phyloP scores from a whole-genome alignment of 1,140 invertebrate species.

The Mycetomoellerius zeteki region DNA sequence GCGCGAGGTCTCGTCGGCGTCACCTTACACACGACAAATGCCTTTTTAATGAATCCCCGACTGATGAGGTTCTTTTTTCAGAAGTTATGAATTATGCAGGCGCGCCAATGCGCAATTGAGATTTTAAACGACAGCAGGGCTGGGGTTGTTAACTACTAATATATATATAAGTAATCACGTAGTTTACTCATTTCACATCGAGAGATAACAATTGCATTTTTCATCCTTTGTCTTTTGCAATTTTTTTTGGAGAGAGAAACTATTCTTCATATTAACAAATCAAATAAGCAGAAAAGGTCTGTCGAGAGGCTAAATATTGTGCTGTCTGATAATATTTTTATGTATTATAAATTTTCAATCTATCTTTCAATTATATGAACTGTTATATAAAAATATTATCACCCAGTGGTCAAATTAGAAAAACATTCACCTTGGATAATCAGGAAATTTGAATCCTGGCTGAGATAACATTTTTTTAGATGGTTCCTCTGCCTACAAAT shows the following conservation, averaged over 20 bases:
- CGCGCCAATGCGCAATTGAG: constrained; percentile 34
- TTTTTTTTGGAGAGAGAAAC: not conserved
- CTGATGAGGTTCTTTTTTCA: constrained; percentile 30
- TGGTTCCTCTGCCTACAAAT: too few relatives aligned
- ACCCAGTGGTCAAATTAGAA: too few relatives aligned
- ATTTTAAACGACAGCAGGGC: constrained; percentile 34
- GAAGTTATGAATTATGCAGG: constrained; percentile 67
- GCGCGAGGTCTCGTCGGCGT: constrained; percentile 51
- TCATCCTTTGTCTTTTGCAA: not conserved
- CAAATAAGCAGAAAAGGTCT: too few relatives aligned
- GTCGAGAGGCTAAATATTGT: too few relatives aligned
- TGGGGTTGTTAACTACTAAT: constrained; percentile 30
- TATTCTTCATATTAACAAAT: not conserved
- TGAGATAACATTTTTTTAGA: too few relatives aligned
- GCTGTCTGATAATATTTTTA: too few relatives aligned
- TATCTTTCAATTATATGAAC: too few relatives aligned
- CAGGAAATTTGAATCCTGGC: too few relatives aligned
- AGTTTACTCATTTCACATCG: not conserved
- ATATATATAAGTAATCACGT: constrained; percentile 46
- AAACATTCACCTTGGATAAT: too few relatives aligned
- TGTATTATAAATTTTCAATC: too few relatives aligned
- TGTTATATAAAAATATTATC: too few relatives aligned
- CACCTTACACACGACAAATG: constrained; percentile 71
- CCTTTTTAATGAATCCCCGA: constrained; percentile 73
- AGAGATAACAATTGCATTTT: not conserved